These are phyloP conservation scores for Girardia tigrina DNA, from an alignment of 2,888 invertebrate species.

Conservation along the genomic window DNA sequence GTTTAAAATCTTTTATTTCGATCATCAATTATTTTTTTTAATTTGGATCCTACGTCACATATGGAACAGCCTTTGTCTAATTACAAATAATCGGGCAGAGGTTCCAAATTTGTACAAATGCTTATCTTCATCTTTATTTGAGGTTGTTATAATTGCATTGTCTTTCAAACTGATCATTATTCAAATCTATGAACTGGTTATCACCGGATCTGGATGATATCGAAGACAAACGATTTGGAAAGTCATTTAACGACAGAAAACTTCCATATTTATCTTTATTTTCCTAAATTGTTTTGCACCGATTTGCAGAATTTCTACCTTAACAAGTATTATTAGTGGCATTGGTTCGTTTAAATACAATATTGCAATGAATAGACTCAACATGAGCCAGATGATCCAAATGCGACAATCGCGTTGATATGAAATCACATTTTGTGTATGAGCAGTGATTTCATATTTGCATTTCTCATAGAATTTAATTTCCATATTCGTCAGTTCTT, in stretches of 20 bases:
- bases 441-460: background rate
- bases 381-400: background rate
- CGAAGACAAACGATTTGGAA: no score
- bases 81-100: slow-evolving; percentile 66
- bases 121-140: background rate
- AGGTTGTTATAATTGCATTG: no score
- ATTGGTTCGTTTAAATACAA: background rate
- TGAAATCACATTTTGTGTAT: background rate
- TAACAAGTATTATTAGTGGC: background rate
- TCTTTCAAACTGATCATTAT: no score
- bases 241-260: no score
- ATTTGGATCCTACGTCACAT: no score
- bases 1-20: no score
- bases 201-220: no score
- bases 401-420: no score
- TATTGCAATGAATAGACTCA: background rate
- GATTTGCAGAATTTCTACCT: background rate
- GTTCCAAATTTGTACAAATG: background rate
- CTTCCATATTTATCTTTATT: no score
- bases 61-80: slow-evolving; percentile 67
- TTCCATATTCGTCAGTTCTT: background rate
- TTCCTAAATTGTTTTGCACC: background rate
- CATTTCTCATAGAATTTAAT: background rate
- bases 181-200: no score
- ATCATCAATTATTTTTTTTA: no score